Evolutionary conservation across 37 sponge, comb jelly and placozoan species (phyloP).

Genomic region (Ephydatia muelleri): DNA sequence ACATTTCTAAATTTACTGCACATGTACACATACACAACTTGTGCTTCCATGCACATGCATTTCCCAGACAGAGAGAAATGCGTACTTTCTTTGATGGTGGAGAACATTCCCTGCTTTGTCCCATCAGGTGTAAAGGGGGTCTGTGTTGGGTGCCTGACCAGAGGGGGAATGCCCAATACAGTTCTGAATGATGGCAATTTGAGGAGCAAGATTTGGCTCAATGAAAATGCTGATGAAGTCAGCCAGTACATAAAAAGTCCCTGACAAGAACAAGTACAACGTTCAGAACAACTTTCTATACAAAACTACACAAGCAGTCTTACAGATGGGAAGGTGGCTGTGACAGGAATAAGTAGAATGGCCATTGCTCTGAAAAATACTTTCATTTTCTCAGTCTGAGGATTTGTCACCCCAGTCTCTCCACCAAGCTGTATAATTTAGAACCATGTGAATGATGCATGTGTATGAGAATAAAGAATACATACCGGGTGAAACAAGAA

Average conservation of each 20-base stretch:
- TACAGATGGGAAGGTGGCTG: constrained; percentile 78
- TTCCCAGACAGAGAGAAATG: too few relatives aligned
- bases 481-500: background rate
- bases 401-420: constrained; percentile 77
- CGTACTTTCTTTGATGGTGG: constrained; percentile 20
- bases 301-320: too few relatives aligned
- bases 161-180: constrained; percentile 55
- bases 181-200: constrained; percentile 30
- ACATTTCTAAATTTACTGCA: too few relatives aligned
- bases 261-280: constrained; percentile 12
- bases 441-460: background rate
- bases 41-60: background rate
- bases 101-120: constrained; percentile 3
- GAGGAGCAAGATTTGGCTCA: constrained; percentile 62
- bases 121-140: background rate
- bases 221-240: constrained; percentile 41
- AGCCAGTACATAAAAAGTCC: constrained; percentile 89
- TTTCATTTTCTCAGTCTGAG: constrained; percentile 74
- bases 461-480: background rate
- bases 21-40: too few relatives aligned
- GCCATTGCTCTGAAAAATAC: constrained; percentile 49
- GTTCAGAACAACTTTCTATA: background rate
- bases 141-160: constrained; percentile 24
- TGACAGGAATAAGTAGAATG: constrained; percentile 61
- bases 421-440: constrained; percentile 70